A percentile compares a stretch with the other conserved stretches of the same genome.
These are phyloP conservation scores for Dasyurus viverrinus DNA, from an alignment of 2,113 vertebrate genomes.

Conservation along the genomic window DNA sequence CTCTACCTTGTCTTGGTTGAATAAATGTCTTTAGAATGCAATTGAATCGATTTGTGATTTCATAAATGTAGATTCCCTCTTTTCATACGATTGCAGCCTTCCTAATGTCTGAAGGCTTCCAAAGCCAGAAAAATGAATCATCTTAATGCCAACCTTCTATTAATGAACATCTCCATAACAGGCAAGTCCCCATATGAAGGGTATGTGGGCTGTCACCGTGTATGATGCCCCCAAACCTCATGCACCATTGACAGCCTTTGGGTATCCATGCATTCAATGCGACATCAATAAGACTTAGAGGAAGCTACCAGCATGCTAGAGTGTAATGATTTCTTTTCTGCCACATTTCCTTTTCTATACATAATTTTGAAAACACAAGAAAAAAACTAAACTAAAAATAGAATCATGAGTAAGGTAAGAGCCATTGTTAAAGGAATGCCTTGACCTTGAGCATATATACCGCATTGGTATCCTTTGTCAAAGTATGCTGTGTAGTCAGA, in stretches of 20 bases:
- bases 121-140: neutral
- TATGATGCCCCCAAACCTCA: neutral
- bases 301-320: neutral
- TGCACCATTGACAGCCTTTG: neutral
- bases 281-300: neutral
- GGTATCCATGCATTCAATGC: neutral
- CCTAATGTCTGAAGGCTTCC: neutral
- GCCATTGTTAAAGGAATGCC: neutral
- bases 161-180: neutral
- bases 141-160: neutral
- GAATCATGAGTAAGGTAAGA: conserved; percentile 24
- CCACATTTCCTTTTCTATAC: conserved; percentile 45
- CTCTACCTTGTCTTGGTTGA: neutral
- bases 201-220: neutral
- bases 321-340: conserved; percentile 33
- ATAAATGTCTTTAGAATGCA: neutral
- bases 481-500: conserved; percentile 26
- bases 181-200: neutral
- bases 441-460: conserved; percentile 42
- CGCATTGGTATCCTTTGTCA: neutral
- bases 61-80: neutral
- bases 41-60: neutral
- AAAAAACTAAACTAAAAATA: conserved; percentile 10
- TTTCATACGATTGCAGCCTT: neutral
- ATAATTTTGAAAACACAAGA: conserved; percentile 54